Evolutionary conservation across 2,888 invertebrate species (phyloP), one percentile per base, ranked within the genome.

Genomic region (Phymatocera aterrima): DNA sequence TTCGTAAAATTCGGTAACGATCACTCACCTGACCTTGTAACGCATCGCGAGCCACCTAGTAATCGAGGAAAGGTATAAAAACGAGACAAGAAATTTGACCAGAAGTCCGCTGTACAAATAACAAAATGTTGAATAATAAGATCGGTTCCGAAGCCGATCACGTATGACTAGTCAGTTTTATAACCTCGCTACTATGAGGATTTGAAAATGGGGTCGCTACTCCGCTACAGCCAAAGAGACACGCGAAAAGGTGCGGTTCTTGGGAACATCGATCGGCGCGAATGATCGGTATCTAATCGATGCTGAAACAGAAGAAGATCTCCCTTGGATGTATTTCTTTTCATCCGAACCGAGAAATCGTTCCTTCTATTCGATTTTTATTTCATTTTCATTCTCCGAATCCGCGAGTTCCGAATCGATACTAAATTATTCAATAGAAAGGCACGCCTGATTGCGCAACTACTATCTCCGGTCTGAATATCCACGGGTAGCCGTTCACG

Each of bases 11-110:
- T 37, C 64, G 37, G n/a, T n/a, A 68, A 28, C 68, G 68, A 24
- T 24, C 72, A n/a, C n/a, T n/a, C n/a, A n/a, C n/a, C n/a, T n/a
- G 72, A 72, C 72, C 72, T 48, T 51, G 72, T 72, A 54, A 48
- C 51, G 48, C 8, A 72, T 51, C 72, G 48, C 12, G 2, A 3
- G 10, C 10, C 4, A 15, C n/a, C 28, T 43, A 31, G 28, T 8
- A 60, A 68, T 28, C 68, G 68, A 46, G 43, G 51, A 48, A 48
- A 54, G 72, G 31, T 34, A 48, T 31, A 46, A 28, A 60, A 68
- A 46, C 68, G 68, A 46, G 43, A 72, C 72, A 48, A 54, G 72
- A 51, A 54, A 48, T 31, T 51, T 37, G 51, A 51, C 72, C n/a
- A 72, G 10, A 54, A n/a, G n/a, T n/a, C 12, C 4, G 5, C 18